Evolutionary conservation across 2,113 vertebrate species (phyloP), one percentile per base, ranked within the genome.

Genomic region (Psittacula cyanocephala): DNA sequence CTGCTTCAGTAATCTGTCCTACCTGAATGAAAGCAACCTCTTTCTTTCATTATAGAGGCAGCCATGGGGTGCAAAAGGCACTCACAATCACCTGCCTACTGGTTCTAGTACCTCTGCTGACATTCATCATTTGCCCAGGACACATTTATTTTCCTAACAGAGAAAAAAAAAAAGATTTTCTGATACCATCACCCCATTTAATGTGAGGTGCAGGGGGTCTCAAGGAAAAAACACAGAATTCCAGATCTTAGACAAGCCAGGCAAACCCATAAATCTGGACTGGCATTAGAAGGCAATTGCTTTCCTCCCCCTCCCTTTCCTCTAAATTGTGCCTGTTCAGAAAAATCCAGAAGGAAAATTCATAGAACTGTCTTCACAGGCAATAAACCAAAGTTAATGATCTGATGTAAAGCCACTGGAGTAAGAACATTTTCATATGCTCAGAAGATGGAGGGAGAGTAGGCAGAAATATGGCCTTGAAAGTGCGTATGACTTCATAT

Each of bases 301-400:
- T 88, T 60, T 80, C n/a, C 43, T 93, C 67, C 20, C 11, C 13
- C 43, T 6, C 44, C 24, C 39, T 86, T 90, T 88, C 39, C 50
- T 86, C 50, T 31, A 79, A 35, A 71, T 88, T 88, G 63, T 71
- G 86, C 69, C 82, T 65, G 33, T 86, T 88, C 82, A 79, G 60
- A 88, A 81, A 91, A 93, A 91, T 78, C 52, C 64, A 81, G 55
- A 88, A 77, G 43, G 60, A 87, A 90, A 86, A 63, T 80, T 88
- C 86, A 65, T 43, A 62, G 57, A 76, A 81, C 44, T 92, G 17
- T 79, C 90, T 91, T 93, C 62, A 83, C 65, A 94, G 86, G 47
- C 86, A 89, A 91, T 96, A 96, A 95, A 91, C 46, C 50, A 85
- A 91, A 93, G 80, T 91, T 93, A 93, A 96, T 60, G 90, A 53